Evolutionary conservation across 2,888 invertebrate genomes (phyloP).

Genomic region (Lithophane socia): DNA sequence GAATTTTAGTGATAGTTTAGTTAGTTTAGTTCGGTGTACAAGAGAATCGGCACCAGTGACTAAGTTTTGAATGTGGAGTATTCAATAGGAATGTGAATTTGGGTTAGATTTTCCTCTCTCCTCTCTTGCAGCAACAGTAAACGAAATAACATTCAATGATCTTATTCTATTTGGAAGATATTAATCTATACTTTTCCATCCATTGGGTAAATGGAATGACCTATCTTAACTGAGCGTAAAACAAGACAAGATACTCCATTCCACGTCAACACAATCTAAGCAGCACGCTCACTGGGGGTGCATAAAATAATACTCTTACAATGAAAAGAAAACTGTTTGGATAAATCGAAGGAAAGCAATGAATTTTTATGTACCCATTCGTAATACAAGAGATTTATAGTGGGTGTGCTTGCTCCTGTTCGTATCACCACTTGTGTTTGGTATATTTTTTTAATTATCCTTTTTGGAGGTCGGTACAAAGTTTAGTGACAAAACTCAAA

Average conservation of each 20-base stretch:
- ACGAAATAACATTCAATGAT: not conserved
- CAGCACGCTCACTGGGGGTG: slow-evolving; percentile 73
- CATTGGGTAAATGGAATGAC: not conserved
- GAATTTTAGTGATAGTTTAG: no score
- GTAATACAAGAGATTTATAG: slow-evolving; percentile 72
- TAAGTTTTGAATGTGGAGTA: not conserved
- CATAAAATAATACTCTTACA: slow-evolving; percentile 83
- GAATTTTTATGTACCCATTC: slow-evolving; percentile 81
- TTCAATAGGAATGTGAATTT: not conserved
- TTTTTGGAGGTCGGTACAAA: not conserved
- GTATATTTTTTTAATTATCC: slow-evolving; percentile 37
- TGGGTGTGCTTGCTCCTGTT: slow-evolving; percentile 49
- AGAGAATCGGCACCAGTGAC: no score
- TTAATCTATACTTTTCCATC: no score
- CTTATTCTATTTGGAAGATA: not conserved
- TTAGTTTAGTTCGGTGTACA: no score
- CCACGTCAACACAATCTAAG: slow-evolving; percentile 54
- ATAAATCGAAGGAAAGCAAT: slow-evolving; percentile 81
- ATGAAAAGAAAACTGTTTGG: slow-evolving; percentile 79
- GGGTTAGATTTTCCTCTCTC: no score
- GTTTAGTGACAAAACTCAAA: not conserved
- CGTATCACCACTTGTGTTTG: slow-evolving; percentile 30
- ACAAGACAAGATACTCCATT: slow-evolving; percentile 40
- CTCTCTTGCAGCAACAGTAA: no score
- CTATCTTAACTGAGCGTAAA: not conserved